phyloP scores from a whole-genome alignment of 2,888 invertebrate species.

The Rhagonycha fulva region DNA sequence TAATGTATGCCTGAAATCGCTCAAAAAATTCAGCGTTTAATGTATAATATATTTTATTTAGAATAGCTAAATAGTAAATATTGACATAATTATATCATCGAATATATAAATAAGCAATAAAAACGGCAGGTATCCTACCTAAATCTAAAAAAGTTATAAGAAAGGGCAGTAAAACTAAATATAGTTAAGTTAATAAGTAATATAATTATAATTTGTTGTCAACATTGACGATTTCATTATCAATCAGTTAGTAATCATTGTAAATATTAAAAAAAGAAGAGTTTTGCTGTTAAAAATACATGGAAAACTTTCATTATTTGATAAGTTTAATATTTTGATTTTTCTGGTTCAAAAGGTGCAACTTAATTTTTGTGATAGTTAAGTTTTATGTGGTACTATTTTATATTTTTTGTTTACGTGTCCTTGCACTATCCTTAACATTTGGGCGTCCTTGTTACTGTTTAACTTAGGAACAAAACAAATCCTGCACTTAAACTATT shows the following conservation, averaged over 20 bases:
- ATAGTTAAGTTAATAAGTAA: no score
- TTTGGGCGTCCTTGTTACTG: conserved; percentile 27
- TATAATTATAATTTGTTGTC: no score
- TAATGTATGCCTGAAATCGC: background rate
- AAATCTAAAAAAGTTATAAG: background rate
- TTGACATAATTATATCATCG: no score
- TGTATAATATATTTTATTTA: no score
- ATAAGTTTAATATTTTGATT: no score
- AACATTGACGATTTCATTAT: no score
- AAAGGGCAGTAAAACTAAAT: background rate
- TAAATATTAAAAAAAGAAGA: no score
- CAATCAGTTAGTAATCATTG: no score
- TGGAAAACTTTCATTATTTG: no score
- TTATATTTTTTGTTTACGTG: conserved; percentile 5
- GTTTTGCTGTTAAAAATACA: no score
- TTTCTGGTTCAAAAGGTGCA: background rate
- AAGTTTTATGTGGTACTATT: background rate
- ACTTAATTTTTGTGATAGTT: background rate
- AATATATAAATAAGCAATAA: background rate
- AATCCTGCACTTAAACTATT: conserved; percentile 33
- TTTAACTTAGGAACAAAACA: conserved; percentile 22
- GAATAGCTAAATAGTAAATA: no score
- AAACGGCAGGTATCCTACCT: background rate
- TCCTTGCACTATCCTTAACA: conserved; percentile 36
- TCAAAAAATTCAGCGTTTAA: background rate